Conservation (phyloP, 2,888 invertebrate genomes). For the Drosophila ezoana region DNA sequence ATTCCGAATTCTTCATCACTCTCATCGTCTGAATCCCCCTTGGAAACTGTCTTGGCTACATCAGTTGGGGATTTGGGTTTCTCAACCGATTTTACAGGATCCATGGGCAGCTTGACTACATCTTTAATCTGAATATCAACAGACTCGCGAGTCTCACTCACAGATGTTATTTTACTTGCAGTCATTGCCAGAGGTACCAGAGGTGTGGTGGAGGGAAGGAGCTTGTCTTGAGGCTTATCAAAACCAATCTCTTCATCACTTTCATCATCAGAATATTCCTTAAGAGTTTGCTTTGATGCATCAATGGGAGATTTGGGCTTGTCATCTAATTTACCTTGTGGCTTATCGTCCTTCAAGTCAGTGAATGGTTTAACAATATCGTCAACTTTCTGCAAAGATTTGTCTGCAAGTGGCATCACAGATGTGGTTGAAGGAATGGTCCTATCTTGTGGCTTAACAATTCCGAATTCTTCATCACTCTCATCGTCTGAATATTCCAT, state of each 20-base stretch:
- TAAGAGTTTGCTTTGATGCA: background rate
- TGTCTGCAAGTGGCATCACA: background rate
- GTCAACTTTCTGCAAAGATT: background rate
- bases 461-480: conserved; percentile 4
- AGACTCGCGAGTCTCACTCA: background rate
- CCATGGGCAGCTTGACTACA: no score
- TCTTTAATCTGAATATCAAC: no score
- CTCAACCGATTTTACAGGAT: no score
- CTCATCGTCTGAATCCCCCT: no score
- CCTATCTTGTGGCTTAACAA: background rate
- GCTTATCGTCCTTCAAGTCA: background rate
- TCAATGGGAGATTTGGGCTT: background rate
- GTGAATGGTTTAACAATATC: background rate
- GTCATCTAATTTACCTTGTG: background rate
- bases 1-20: no score
- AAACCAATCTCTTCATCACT: conserved; percentile 1
- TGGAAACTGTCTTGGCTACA: no score
- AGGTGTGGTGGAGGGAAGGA: background rate
- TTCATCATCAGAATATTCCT: no score
- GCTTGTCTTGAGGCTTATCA: conserved; percentile 1
- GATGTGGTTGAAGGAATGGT: background rate
- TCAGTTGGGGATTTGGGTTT: no score
- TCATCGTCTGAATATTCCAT: conserved; percentile 5
- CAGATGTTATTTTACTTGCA: conserved; percentile 8
- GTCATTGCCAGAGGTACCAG: background rate